Base-by-base conservation (phyloP, 2,113 vertebrate genomes). In the Dolichotis patagonum region DNA sequence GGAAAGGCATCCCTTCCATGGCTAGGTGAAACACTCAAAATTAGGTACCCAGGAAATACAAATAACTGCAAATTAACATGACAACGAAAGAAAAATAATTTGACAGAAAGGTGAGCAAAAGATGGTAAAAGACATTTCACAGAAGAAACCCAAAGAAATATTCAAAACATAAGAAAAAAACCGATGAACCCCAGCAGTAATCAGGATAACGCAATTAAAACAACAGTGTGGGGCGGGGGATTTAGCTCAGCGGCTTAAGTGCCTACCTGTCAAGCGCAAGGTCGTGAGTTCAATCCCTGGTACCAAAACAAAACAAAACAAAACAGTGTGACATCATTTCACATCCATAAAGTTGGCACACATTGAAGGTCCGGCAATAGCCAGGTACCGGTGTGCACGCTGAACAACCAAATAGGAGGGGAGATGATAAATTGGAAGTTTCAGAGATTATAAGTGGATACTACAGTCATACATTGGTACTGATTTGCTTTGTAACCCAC, bases 81-180 rank as follows among this genome's bases (percentile, higher is more conserved):
- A 78, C 19, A 52, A 62, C n/a, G n/a, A 86, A 43, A 84, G 69
- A 90, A 49, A 92, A 91, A 90, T 24, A 81, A 90, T 38, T 60
- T 30, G 54, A 77, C n/a, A 46, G 89, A 71, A 77, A 77, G 26
- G 56, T n/a, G 62, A 30, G 30, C 28, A 88, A 95, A 94, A 88
- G 58, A 32, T 84, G 20, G 41, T 46, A 94, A 92, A 11, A 71
- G 56, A 71, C 30, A 89, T 92, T 69, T 93, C 32, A 85, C 26
- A 32, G 63, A 32, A 43, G 7, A 62, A 86, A 83, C n/a, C 11
- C 60, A 95, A 86, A 75, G 46, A 58, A 89, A 83, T 88, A 19
- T 26, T 46, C 30, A 86, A 75, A 85, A 80, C 78, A 46, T 14
- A 56, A 43, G 30, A 90, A 90, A 81, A 90, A 73, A 93, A 30